Conservation (phyloP, 2,888 invertebrate genomes). For the Drosophila tanythrix region DNA sequence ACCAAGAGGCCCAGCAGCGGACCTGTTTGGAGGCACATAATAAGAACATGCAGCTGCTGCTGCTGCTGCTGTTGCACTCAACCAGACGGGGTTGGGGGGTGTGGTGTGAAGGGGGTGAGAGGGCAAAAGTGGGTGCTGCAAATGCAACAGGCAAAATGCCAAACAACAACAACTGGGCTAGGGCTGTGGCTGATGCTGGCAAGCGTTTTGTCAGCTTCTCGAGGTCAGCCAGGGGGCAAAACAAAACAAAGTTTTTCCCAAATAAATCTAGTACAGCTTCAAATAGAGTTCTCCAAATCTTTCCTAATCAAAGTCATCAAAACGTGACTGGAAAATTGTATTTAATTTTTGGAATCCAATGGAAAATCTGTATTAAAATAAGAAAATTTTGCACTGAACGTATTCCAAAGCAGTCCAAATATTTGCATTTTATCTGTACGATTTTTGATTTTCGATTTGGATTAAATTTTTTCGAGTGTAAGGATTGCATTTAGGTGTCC, state of each 20-base stretch:
- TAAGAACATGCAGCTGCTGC: conserved; percentile 67
- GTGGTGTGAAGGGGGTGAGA: conserved; percentile 7
- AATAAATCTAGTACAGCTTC: not conserved
- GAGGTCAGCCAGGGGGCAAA: not conserved
- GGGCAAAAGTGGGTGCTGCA: conserved; percentile 47
- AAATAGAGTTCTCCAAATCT: not conserved
- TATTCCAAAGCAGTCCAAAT: not conserved
- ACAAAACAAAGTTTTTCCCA: not conserved
- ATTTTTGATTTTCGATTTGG: not conserved
- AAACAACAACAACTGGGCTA: conserved; percentile 56
- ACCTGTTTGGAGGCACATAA: conserved; percentile 75
- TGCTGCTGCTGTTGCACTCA: conserved; percentile 27
- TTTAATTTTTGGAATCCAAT: not conserved
- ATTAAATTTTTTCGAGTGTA: not conserved
- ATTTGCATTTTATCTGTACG: not conserved
- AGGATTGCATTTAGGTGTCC: conserved; percentile 43
- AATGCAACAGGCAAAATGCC: conserved; percentile 54
- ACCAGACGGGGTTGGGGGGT: conserved; percentile 2
- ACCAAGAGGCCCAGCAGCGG: conserved; percentile 54
- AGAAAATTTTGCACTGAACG: not conserved
- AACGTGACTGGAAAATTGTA: not conserved
- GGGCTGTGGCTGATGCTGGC: conserved; percentile 29
- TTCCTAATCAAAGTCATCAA: not conserved
- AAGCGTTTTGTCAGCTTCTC: conserved; percentile 4
- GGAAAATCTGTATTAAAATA: not conserved